Evolutionary conservation across 2,113 vertebrate species (phyloP).

Genomic region (Malurus cyaneus): DNA sequence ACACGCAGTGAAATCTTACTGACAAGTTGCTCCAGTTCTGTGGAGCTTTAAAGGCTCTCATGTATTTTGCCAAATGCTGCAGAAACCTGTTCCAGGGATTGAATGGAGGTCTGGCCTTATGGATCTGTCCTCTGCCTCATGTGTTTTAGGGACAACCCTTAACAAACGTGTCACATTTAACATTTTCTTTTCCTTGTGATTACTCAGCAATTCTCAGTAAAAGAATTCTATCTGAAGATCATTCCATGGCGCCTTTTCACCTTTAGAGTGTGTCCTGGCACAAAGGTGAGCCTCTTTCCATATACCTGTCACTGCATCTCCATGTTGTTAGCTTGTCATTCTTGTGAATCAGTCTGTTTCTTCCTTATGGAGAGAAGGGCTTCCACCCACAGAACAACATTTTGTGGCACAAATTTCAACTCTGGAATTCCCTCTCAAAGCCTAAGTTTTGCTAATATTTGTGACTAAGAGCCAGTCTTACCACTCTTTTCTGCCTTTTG

Average conservation of each 20-base stretch:
- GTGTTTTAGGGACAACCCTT: not conserved
- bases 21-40: not conserved
- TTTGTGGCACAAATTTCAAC: not conserved
- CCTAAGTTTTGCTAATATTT: not conserved
- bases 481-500: not conserved
- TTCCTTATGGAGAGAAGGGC: not conserved
- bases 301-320: not conserved
- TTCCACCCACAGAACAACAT: not conserved
- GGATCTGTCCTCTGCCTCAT: not conserved
- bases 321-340: not conserved
- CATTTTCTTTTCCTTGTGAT: slow-evolving; percentile 47
- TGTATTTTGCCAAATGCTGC: not conserved
- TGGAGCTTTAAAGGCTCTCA: not conserved
- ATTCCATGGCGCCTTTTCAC: slow-evolving; percentile 99
- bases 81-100: not conserved
- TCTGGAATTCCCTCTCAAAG: not conserved
- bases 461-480: not conserved
- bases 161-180: not conserved
- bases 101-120: not conserved
- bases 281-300: slow-evolving; percentile 82
- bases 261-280: slow-evolving; percentile 96
- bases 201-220: slow-evolving; percentile 96
- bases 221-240: slow-evolving; percentile 99
- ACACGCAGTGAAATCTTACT: not conserved
- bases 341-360: not conserved